Evolutionary conservation across 2,113 vertebrate species (phyloP), one percentile per base, ranked within the genome.

Genomic region (Microcebus jonahi): DNA sequence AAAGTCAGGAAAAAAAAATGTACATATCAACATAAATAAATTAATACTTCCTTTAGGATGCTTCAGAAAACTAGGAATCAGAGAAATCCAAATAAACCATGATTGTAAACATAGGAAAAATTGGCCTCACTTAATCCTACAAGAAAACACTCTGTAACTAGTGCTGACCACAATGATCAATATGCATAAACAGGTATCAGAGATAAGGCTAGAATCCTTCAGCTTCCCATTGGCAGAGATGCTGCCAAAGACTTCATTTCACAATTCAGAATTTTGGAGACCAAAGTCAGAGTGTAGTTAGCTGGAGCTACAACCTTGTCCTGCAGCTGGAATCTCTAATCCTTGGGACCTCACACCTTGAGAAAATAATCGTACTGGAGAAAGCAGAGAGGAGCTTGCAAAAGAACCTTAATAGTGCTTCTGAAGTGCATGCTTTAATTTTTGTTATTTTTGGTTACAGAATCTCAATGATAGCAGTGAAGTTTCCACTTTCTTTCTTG

Each of bases 211-310:
- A 50, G 90, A 50, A 71, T 77, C 31, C 42, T 61, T 79, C 27
- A 73, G 27, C n/a, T 77, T 15, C 20, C 42, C 80, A 45, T 0
- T 53, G 55, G 75, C 57, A 91, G 50, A 93, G 50, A 88, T n/a
- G 13, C 45, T 95, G 50, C 53, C 70, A 81, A 88, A 94, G 61
- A 18, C 25, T 84, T 27, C 50, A 76, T 57, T 90, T 94, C 31
- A 85, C 45, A 90, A 67, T 92, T 27, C 50, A 91, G 61, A 87
- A 59, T 91, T 91, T 21, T 55, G 27, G 81, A 96, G 65, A 94
- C 29, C n/a, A 93, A 89, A 92, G 29, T 29, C 68, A 67, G 9
- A 89, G 50, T 65, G 10, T 71, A 39, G 11, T 90, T 57, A 94
- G 79, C 34, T 86, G 59, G 90, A 76, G 55, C 34, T 34, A 96